These are phyloP conservation scores for Amblyornis subalaris DNA, from an alignment of 2,113 vertebrate species.

Conservation along the genomic window DNA sequence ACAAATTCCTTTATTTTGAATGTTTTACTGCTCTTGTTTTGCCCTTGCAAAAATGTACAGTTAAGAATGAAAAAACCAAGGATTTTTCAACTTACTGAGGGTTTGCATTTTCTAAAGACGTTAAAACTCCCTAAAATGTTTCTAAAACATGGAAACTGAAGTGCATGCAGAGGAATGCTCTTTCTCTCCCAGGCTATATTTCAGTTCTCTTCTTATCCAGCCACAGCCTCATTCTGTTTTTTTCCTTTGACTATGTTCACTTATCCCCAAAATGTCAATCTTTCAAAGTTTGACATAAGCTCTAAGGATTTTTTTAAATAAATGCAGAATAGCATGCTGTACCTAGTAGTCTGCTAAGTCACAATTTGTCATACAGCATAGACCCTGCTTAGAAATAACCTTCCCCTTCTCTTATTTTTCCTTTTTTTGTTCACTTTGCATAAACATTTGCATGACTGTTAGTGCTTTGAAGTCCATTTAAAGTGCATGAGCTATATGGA, in stretches of 20 bases:
- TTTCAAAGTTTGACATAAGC: conserved; percentile 33
- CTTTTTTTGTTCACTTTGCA: conserved; percentile 57
- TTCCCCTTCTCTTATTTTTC: conserved; percentile 5
- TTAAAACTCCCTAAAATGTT: conserved; percentile 38
- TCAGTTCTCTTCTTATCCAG: conserved; percentile 35
- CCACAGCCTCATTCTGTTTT: conserved; percentile 14
- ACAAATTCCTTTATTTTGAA: conserved; percentile 42
- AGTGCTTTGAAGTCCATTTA: conserved; percentile 74
- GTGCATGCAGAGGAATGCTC: conserved; percentile 50
- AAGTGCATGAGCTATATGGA: conserved; percentile 87
- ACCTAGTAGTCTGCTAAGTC: conserved; percentile 37
- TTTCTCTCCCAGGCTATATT: conserved; percentile 26
- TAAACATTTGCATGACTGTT: conserved; percentile 78
- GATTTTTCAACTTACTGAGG: conserved; percentile 46
- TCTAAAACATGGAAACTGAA: conserved; percentile 31
- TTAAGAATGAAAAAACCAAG: conserved; percentile 20
- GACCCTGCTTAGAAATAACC: conserved; percentile 53
- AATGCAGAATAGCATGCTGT: conserved; percentile 21
- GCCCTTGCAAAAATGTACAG: conserved; percentile 44
- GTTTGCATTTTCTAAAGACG: conserved; percentile 42
- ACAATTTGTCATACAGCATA: conserved; percentile 47
- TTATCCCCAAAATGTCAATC: conserved; percentile 46
- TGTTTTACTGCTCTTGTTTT: conserved; percentile 12
- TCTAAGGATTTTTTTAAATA: not conserved
- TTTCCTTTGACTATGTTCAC: conserved; percentile 17